Percentiles rank a stretch among this genome's conserved stretches.
Evolutionary conservation across 2,113 vertebrate species (phyloP).

Genomic region (Oreotrochilus melanogaster): DNA sequence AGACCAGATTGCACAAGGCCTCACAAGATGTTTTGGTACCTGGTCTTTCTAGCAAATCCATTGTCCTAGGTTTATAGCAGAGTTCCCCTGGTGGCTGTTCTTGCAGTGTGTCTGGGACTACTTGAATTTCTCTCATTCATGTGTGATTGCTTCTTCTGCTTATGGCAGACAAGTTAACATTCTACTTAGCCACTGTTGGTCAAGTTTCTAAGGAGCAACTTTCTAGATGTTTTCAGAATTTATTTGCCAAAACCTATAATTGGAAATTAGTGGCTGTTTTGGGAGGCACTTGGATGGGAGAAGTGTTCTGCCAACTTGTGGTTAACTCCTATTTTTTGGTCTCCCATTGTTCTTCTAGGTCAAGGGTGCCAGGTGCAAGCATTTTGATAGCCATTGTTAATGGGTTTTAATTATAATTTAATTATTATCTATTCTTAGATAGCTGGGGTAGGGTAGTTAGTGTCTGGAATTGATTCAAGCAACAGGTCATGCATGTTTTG

Average conservation of each 20-base stretch:
- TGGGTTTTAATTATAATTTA: background rate
- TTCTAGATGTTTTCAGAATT: background rate
- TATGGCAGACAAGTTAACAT: background rate
- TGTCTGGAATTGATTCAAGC: background rate
- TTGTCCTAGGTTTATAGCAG: background rate
- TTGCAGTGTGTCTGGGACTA: background rate
- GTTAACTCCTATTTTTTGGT: background rate
- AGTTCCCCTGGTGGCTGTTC: background rate
- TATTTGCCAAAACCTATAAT: background rate
- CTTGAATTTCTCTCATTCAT: background rate
- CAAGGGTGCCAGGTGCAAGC: rapidly evolving
- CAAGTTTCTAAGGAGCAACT: background rate
- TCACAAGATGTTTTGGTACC: background rate
- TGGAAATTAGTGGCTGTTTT: background rate
- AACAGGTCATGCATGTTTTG: background rate
- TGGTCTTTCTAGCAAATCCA: background rate
- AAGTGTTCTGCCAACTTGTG: background rate
- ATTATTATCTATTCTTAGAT: background rate
- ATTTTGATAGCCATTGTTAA: background rate
- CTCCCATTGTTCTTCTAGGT: background rate
- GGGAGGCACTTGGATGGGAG: background rate
- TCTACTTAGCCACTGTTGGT: background rate
- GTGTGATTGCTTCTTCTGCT: background rate
- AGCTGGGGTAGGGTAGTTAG: background rate
- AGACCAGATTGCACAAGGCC: too few relatives aligned